phyloP scores from a whole-genome alignment of 2,888 invertebrate species.

The Arrhopalites spinosus region DNA sequence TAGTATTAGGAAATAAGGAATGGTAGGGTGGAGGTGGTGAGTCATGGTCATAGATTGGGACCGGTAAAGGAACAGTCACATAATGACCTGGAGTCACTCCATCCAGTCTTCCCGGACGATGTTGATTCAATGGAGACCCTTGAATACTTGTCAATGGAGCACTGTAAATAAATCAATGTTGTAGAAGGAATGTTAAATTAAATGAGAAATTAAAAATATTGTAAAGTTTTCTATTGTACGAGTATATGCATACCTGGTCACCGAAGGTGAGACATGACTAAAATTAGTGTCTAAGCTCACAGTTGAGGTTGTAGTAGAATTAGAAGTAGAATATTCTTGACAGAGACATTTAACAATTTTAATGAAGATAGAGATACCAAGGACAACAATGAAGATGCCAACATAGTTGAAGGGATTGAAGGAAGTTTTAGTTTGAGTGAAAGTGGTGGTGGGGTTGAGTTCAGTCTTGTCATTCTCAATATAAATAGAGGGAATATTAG shows the following conservation, averaged over 20 bases:
- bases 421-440: too few relatives aligned
- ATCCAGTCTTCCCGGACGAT: neutral
- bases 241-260: neutral
- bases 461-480: neutral
- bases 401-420: neutral
- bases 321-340: too few relatives aligned
- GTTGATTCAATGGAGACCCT: too few relatives aligned
- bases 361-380: neutral
- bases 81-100: neutral
- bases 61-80: too few relatives aligned
- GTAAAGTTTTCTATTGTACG: neutral
- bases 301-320: too few relatives aligned
- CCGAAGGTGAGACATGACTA: too few relatives aligned
- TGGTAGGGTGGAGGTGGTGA: conserved; percentile 19
- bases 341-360: neutral
- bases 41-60: neutral
- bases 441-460: neutral
- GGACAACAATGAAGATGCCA: neutral
- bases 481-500: neutral
- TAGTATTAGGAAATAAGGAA: conserved; percentile 13
- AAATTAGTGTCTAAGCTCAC: too few relatives aligned
- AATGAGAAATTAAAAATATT: neutral
- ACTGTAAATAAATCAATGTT: neutral
- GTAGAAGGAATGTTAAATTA: neutral
- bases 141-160: neutral